Evolutionary conservation across 1,140 invertebrate genomes (phyloP), one percentile per base, ranked within the genome.

Genomic region (Panulirus ornatus): DNA sequence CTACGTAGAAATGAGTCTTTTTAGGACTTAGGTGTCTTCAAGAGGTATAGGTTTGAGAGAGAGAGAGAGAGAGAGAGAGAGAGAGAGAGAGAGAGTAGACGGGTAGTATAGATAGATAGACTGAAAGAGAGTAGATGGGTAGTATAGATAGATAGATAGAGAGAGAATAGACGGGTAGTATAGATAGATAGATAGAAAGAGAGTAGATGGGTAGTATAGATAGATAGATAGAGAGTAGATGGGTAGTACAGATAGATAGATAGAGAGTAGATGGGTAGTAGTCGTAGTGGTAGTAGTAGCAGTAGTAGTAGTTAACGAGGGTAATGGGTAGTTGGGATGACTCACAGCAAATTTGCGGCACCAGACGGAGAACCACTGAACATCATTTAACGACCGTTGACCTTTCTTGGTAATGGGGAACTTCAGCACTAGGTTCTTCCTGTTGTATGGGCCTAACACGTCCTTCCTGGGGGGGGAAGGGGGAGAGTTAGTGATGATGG

Each of bases 301-400:
- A n/a, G n/a, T n/a, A n/a, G n/a, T n/a, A n/a, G n/a, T n/a, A n/a
- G n/a, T n/a, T n/a, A n/a, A n/a, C n/a, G n/a, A n/a, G n/a, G n/a
- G n/a, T n/a, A n/a, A n/a, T n/a, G n/a, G n/a, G n/a, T n/a, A n/a
- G n/a, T n/a, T 30, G 66, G 44, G 8, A 19, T 3, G 1, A 93
- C 96, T 97, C 94, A 98, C 97, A 92, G 97, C 97, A 94, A 98
- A 98, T 93, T 97, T 95, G 92, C 96, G 94, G 94, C 97, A 98
- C 97, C 97, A 98, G 34, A 98, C 96, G 83, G 97, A 97, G 83
- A 98, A 95, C 97, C 97, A 98, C 94, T 96, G 96, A 93, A 98
- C 97, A 94, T 98, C 97, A 36, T 89, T 92, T 34, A 93, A 70
- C 2, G 92, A 91, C 1, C 91, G 54, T 92, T 96, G 95, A 93